These are phyloP conservation scores for Apodemia mormo DNA, from an alignment of 2,888 invertebrate species.

Conservation along the genomic window DNA sequence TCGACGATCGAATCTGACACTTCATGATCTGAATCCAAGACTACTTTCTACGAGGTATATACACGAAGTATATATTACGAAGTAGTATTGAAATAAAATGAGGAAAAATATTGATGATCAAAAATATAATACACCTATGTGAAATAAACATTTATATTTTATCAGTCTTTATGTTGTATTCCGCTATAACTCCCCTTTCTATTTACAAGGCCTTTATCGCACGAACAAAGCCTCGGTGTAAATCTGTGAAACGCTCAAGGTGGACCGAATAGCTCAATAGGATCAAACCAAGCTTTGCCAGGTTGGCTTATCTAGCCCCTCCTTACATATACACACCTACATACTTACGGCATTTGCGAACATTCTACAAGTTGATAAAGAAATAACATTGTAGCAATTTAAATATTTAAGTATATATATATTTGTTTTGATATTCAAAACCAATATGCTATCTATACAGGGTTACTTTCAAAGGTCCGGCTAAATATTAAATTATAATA, in stretches of 20 bases:
- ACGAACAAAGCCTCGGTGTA: constrained; percentile 44
- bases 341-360: constrained; percentile 36
- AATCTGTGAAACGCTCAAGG: constrained; percentile 47
- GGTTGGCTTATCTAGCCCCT: constrained; percentile 60
- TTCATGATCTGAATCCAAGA: too few species aligned
- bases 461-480: too few species aligned
- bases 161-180: not conserved
- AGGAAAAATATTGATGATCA: too few species aligned
- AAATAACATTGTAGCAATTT: not conserved
- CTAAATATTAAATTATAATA: too few species aligned
- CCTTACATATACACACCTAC: constrained; percentile 66
- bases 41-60: too few species aligned
- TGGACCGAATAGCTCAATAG: constrained; percentile 59
- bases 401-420: not conserved
- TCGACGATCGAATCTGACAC: too few species aligned
- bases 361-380: constrained; percentile 1
- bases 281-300: constrained; percentile 65
- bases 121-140: too few species aligned
- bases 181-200: not conserved
- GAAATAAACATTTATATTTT: not conserved
- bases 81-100: too few species aligned
- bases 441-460: too few species aligned
- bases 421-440: too few species aligned
- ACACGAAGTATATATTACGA: too few species aligned
- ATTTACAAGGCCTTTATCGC: constrained; percentile 20